phyloP scores from a whole-genome alignment of 2,113 vertebrate genomes.

The Paramormyrops kingsleyae region DNA sequence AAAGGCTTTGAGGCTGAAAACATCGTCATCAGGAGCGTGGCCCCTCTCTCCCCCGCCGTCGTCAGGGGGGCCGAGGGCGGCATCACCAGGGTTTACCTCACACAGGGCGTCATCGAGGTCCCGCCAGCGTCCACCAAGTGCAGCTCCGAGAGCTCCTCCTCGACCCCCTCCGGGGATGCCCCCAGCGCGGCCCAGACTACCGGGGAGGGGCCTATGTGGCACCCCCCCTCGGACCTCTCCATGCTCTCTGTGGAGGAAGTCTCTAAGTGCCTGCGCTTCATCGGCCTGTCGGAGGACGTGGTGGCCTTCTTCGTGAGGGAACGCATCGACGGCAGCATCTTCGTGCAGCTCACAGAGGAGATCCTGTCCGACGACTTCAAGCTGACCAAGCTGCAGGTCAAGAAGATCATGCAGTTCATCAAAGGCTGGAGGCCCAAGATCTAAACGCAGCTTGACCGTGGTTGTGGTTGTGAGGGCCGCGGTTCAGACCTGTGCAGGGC shows the following conservation, averaged over 20 bases:
- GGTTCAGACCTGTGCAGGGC: background rate
- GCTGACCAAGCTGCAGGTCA: constrained; percentile 93
- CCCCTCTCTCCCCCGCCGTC: constrained; percentile 59
- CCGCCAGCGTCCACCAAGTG: constrained; percentile 45
- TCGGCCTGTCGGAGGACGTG: constrained; percentile 87
- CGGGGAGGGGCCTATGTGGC: constrained; percentile 64
- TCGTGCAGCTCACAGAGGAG: constrained; percentile 94
- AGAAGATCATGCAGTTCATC: constrained; percentile 98
- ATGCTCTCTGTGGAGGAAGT: constrained; percentile 90
- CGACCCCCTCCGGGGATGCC: constrained; percentile 29
- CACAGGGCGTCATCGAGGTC: constrained; percentile 45
- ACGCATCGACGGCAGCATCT: constrained; percentile 91
- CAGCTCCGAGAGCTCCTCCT: constrained; percentile 24
- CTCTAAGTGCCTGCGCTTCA: constrained; percentile 87
- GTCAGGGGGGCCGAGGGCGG: constrained; percentile 64
- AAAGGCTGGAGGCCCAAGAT: constrained; percentile 98
- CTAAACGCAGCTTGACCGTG: background rate
- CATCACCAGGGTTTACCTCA: constrained; percentile 55
- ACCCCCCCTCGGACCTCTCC: constrained; percentile 83
- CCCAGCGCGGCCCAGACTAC: constrained; percentile 32
- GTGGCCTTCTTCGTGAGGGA: constrained; percentile 85
- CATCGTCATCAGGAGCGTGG: constrained; percentile 47
- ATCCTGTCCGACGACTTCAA: constrained; percentile 93
- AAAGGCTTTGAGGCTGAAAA: constrained; percentile 59
- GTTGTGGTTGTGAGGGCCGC: background rate